Evolutionary conservation across 1,140 invertebrate species (phyloP), one percentile per base, ranked within the genome.

Genomic region (Euura saliciscinereae): DNA sequence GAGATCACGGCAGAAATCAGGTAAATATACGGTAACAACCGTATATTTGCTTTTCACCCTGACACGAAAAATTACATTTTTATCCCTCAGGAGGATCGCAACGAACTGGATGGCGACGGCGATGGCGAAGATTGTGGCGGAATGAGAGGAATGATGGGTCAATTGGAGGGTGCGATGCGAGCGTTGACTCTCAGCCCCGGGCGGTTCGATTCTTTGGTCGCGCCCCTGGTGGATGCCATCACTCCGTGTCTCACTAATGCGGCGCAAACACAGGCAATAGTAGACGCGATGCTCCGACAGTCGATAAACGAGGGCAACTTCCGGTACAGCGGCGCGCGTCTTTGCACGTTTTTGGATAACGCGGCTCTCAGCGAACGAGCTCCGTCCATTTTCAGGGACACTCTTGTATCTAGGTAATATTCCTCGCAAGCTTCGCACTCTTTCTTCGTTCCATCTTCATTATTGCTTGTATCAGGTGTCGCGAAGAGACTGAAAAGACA

Each of bases 301-400:
- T 91, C 90, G 45, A 90, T 92, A 74, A 86, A 78, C n/a, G 91
- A 92, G 82, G 84, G 89, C 4, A 92, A 92, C 79, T 92, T 92
- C 80, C 89, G 91, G 74, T 92, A 92, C 83, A 92, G 91, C 77
- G 91, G 91, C 51, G 91, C 91, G 42, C 86, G 91, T 6, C 83
- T 92, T 6, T 92, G 91, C 78, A 89, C 88, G 51, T 89, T 90
- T 87, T 87, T 91, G 44, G 90, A 91, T 73, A 81, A 81, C 28
- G 77, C 77, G 66, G 76, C 77, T 45, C 72, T 74, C 11, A 66
- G 74, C 43, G 85, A 82, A 4, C 70, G 86, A 69, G 81, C 82
- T 46, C 77, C 84, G 65, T 89, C 89, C 0, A 86, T 86, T 68
- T 92, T 92, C 80, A 88, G 90, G 70, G 77, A 83, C 4, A 80